phyloP scores from a whole-genome alignment of 1,140 invertebrate genomes.

The Drosophila kikkawai region DNA sequence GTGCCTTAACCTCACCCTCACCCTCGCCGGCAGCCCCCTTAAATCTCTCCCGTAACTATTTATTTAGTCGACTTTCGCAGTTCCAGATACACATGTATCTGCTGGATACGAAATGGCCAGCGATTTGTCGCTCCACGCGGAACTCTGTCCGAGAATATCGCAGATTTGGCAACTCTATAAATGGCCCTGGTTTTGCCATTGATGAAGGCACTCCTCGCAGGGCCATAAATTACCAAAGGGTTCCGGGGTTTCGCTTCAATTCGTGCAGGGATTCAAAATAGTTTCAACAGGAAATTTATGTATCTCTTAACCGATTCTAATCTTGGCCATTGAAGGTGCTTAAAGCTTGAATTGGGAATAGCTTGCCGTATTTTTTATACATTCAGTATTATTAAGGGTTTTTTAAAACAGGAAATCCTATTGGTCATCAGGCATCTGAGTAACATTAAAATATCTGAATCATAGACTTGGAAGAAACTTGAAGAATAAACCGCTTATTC shows the following conservation, averaged over 20 bases:
- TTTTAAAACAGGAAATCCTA: neutral
- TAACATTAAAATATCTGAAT: too few species aligned
- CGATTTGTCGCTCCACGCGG: constrained; percentile 45
- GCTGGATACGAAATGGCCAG: constrained; percentile 43
- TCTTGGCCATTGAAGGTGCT: neutral
- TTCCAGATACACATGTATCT: constrained; percentile 46
- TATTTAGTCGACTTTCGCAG: constrained; percentile 66
- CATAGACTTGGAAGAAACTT: neutral
- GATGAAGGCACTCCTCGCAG: constrained; percentile 17
- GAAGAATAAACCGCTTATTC: too few species aligned
- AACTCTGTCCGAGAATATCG: constrained; percentile 21
- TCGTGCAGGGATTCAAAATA: constrained; percentile 2
- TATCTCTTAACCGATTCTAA: constrained; percentile 3
- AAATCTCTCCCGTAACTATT: constrained; percentile 64
- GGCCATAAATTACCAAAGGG: constrained; percentile 17
- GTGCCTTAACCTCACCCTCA: constrained; percentile 23
- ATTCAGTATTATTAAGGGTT: neutral
- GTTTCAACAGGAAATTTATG: constrained; percentile 15
- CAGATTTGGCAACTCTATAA: constrained; percentile 26
- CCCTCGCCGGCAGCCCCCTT: neutral
- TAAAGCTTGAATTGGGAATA: neutral
- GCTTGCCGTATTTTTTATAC: neutral
- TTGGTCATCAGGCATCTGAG: neutral
- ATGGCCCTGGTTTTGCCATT: constrained; percentile 16
- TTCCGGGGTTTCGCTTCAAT: neutral